A percentile compares a stretch with the other conserved stretches of the same genome.
Conservation (phyloP, 2,797 vertebrate genomes). For the Hippoglossus hippoglossus region DNA sequence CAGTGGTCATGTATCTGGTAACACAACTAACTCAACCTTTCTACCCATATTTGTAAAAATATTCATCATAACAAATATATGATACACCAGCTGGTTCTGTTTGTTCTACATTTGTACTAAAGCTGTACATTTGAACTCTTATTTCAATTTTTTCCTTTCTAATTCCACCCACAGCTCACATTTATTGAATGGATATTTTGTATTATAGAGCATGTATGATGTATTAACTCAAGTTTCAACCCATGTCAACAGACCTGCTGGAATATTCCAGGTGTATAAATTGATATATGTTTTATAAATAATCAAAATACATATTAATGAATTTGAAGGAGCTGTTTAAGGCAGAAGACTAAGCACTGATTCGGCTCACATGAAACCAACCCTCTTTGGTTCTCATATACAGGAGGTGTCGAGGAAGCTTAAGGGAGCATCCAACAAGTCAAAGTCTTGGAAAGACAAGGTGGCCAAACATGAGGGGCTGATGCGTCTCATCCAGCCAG, state of each 20-base stretch:
- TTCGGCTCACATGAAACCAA: background rate
- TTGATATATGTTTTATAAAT: no score
- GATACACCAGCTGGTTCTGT: no score
- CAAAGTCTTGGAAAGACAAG: slow-evolving; percentile 95
- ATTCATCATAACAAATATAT: no score
- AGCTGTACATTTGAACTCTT: no score
- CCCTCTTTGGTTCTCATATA: background rate
- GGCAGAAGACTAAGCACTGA: background rate
- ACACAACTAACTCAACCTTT: background rate
- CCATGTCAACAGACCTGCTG: background rate
- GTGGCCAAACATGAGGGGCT: slow-evolving; percentile 94
- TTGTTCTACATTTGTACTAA: no score
- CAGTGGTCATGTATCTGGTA: background rate
- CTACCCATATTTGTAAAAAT: no score
- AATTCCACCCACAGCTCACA: no score
- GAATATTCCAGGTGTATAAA: no score
- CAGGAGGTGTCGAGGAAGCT: slow-evolving; percentile 92
- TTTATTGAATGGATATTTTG: no score
- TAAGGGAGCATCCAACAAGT: slow-evolving; percentile 88
- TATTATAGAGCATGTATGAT: no score
- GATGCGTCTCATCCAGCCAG: slow-evolving; percentile 94
- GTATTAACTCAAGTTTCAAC: no score
- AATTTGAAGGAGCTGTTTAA: background rate
- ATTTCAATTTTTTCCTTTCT: no score
- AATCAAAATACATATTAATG: background rate